Base-by-base conservation (phyloP, 2,797 vertebrate species). In the Lacerta bilineata region DNA sequence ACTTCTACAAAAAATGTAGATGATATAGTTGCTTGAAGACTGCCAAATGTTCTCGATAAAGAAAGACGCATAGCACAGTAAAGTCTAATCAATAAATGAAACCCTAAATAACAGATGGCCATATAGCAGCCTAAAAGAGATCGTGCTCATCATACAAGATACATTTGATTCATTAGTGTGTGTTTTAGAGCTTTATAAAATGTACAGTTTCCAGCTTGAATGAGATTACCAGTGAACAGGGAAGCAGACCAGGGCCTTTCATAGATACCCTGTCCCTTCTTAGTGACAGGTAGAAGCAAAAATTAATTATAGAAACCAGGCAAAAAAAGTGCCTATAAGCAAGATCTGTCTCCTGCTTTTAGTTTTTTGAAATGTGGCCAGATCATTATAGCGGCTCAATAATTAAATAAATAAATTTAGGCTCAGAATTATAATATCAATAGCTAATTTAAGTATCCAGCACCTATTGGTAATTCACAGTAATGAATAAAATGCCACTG, bases 11-110 rank as follows among this genome's bases (percentile, higher is more conserved):
- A 88, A 41, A 59, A 55, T 4, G 82, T 2, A 41, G 5, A 1
- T 46, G 86, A 36, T 87, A 84, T 7, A 3, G 17, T 27, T 88
- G 68, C 68, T 72, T 79, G 61, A 46, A 20, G 39, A 23, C 8
- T 75, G 0, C 75, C 90, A 87, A 84, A 89, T 25, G 84, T 83
- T 75, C 68, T 72, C 43, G 84, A 93, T 0, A 89, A 55, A 92
- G 84, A 92, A 90, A 92, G 39, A 69, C 77, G 43, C 93, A 83
- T 71, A 91, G 85, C 43, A 89, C 39, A 90, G 86, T 69, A 41
- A 50, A 83, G 50, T 66, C 55, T 8, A 92, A 93, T 92, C 93
- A 90, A 29, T 89, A 78, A 88, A 88, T 64, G 15, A 68, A 64
- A 90, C 92, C 89, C 86, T 90, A 91, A 89, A 87, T 85, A 61